These are phyloP conservation scores for Ormyrus pomaceus DNA, from an alignment of 2,888 invertebrate species.

Conservation along the genomic window DNA sequence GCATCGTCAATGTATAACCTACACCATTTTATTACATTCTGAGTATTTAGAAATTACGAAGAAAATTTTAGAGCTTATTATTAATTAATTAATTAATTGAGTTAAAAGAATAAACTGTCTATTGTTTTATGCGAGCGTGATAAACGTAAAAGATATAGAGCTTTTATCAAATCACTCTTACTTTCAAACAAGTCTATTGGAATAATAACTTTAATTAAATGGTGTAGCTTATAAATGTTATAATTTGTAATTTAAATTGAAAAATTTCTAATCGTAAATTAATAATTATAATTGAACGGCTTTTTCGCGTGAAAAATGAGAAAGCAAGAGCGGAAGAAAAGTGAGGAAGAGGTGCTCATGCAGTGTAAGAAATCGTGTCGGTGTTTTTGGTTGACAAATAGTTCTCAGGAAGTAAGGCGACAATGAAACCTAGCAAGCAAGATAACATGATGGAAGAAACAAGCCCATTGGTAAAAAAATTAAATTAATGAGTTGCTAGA, in stretches of 20 bases:
- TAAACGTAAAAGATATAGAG: too few relatives aligned
- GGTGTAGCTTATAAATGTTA: too few relatives aligned
- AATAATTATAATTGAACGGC: conserved; percentile 15
- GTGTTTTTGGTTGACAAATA: conserved; percentile 32
- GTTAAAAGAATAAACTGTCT: too few relatives aligned
- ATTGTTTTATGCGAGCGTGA: too few relatives aligned
- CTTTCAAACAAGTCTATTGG: too few relatives aligned
- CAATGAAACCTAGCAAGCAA: conserved; percentile 14
- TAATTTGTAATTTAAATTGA: not conserved
- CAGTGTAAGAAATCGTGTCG: conserved; percentile 15
- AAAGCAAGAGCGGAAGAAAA: conserved; percentile 12
- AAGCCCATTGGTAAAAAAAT: conserved; percentile 47
- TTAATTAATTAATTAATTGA: too few relatives aligned
- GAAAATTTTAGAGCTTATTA: too few relatives aligned
- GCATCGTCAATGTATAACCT: too few relatives aligned
- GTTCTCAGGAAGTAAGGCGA: conserved; percentile 25
- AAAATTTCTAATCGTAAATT: not conserved
- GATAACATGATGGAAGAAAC: conserved; percentile 36
- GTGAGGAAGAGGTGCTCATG: conserved; percentile 19
- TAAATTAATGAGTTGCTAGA: conserved; percentile 42
- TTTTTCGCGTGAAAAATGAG: not conserved
- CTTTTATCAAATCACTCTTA: too few relatives aligned
- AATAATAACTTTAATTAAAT: too few relatives aligned
- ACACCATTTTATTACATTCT: too few relatives aligned
- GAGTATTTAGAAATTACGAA: too few relatives aligned